These are phyloP conservation scores for Eulacestoma nigropectus DNA, from an alignment of 2,113 vertebrate genomes.

Conservation along the genomic window DNA sequence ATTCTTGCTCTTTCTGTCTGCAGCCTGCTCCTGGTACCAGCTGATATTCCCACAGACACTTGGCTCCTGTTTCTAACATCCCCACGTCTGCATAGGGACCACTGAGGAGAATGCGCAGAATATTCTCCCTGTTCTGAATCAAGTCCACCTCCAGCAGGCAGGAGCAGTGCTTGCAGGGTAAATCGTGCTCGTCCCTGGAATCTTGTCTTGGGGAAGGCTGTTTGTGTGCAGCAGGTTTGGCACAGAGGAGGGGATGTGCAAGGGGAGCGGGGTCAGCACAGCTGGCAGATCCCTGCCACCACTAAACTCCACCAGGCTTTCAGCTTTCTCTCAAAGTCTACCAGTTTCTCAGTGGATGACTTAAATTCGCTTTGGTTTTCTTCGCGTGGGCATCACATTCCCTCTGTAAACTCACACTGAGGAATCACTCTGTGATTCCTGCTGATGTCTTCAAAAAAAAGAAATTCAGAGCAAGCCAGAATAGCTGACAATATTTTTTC, in stretches of 20 bases:
- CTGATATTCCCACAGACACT: background rate
- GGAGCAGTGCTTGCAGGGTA: background rate
- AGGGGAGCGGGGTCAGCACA: background rate
- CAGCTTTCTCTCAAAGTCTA: background rate
- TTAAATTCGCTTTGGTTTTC: background rate
- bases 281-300: background rate
- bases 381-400: background rate
- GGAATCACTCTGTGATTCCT: background rate
- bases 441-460: background rate
- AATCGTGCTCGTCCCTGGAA: accelerated
- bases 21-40: background rate
- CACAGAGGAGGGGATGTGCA: background rate
- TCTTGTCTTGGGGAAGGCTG: accelerated
- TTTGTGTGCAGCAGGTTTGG: accelerated
- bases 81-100: accelerated
- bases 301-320: background rate
- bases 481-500: background rate
- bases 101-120: background rate
- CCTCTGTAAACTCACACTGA: background rate
- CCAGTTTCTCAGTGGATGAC: background rate
- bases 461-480: background rate
- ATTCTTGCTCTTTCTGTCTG: background rate
- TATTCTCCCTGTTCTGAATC: background rate
- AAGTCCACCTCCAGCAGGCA: background rate
- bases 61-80: background rate